Conservation (phyloP, 2,113 vertebrate species). For the Clarias gariepinus region DNA sequence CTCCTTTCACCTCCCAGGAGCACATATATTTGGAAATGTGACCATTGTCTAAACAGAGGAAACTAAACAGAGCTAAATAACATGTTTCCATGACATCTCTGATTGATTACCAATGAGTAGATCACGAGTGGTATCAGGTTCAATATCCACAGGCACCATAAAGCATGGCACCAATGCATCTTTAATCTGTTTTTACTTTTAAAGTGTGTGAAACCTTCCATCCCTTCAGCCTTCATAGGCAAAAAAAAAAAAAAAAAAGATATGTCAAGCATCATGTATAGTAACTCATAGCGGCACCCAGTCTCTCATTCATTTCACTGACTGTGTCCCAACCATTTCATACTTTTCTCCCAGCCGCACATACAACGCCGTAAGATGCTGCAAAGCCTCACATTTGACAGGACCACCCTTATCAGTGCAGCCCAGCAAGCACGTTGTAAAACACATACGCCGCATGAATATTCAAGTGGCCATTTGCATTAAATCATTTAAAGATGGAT, state of each 20-base stretch:
- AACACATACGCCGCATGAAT: conserved; percentile 48
- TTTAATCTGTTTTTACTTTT: not conserved
- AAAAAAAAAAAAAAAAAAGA: conserved; percentile 30
- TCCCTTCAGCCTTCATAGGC: conserved; percentile 2
- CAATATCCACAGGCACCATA: not conserved
- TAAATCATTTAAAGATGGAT: conserved; percentile 48
- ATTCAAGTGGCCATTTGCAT: conserved; percentile 53
- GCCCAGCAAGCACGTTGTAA: conserved; percentile 41
- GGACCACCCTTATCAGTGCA: conserved; percentile 47
- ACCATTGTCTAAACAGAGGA: not conserved
- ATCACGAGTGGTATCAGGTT: not conserved
- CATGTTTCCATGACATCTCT: not conserved
- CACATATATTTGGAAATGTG: not conserved
- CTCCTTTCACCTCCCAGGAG: not conserved
- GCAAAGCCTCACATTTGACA: conserved; percentile 44
- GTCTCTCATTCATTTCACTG: conserved; percentile 8
- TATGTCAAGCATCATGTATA: not conserved
- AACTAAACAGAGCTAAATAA: not conserved
- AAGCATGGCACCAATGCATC: too few species aligned
- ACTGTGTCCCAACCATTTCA: conserved; percentile 40
- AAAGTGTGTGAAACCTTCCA: not conserved
- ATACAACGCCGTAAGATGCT: conserved; percentile 31
- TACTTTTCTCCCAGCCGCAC: conserved; percentile 30
- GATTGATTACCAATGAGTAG: not conserved
- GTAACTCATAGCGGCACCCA: not conserved